Evolutionary conservation across 2,797 vertebrate species (phyloP).

Genomic region (Phrynocephalus forsythii): DNA sequence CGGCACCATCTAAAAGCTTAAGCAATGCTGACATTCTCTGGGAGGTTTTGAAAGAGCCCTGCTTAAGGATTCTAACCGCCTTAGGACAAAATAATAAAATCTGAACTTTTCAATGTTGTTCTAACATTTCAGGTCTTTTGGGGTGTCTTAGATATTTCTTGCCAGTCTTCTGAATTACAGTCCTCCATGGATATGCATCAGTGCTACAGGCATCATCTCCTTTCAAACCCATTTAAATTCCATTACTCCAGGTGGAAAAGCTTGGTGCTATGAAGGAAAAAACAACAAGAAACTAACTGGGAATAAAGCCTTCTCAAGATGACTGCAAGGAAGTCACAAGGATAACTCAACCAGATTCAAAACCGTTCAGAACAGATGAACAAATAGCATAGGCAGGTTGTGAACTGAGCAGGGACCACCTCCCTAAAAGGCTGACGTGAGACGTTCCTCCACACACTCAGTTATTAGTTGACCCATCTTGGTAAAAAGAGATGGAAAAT

Average conservation of each 20-base stretch:
- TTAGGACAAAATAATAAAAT: slow-evolving; percentile 16
- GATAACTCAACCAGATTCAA: background rate
- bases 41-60: background rate
- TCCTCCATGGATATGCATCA: background rate
- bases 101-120: slow-evolving; percentile 29
- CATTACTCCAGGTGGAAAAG: background rate
- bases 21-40: background rate
- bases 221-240: background rate
- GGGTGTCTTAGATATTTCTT: background rate
- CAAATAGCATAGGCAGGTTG: no score
- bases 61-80: background rate
- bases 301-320: background rate
- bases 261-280: background rate
- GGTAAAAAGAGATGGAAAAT: no score
- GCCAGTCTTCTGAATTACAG: slow-evolving; percentile 12
- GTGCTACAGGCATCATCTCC: background rate
- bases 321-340: background rate
- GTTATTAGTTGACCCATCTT: no score
- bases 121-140: slow-evolving; percentile 28
- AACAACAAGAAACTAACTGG: background rate
- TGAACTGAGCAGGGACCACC: no score
- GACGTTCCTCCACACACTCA: no score
- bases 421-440: no score
- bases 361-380: background rate
- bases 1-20: background rate